phyloP scores from a whole-genome alignment of 2,797 vertebrate genomes.

The Alfaro cultratus region DNA sequence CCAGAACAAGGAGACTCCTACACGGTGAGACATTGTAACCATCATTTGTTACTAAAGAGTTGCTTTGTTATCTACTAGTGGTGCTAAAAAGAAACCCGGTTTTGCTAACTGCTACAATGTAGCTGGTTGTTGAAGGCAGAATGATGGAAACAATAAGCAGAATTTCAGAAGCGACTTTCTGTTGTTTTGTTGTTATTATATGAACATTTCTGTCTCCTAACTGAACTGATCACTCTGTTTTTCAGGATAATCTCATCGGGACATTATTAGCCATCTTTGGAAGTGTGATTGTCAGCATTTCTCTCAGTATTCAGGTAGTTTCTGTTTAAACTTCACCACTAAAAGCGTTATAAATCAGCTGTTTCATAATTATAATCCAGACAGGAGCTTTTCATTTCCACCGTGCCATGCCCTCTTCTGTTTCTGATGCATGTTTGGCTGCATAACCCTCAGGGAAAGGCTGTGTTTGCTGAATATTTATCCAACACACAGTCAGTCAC shows the following conservation, averaged over 20 bases:
- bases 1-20: slow-evolving; percentile 59
- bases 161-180: neutral
- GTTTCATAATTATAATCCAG: neutral
- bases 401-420: neutral
- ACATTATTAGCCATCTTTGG: slow-evolving; percentile 95
- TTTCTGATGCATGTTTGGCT: neutral
- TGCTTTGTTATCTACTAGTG: neutral
- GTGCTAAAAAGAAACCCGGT: neutral
- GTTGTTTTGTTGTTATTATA: too few relatives aligned
- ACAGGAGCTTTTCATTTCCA: neutral
- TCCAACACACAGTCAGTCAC: neutral
- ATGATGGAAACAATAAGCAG: neutral
- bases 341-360: neutral
- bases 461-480: neutral
- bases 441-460: neutral
- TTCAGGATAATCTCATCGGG: slow-evolving; percentile 94
- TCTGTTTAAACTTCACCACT: neutral
- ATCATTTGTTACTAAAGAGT: neutral
- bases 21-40: slow-evolving; percentile 65
- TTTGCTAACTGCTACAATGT: neutral
- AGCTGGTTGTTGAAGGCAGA: neutral
- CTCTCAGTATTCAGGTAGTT: slow-evolving; percentile 91
- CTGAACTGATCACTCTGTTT: slow-evolving; percentile 1
- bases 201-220: neutral
- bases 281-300: slow-evolving; percentile 92